phyloP scores from a whole-genome alignment of 64 coral and sea anemone species.

The Exaiptasia diaphana region DNA sequence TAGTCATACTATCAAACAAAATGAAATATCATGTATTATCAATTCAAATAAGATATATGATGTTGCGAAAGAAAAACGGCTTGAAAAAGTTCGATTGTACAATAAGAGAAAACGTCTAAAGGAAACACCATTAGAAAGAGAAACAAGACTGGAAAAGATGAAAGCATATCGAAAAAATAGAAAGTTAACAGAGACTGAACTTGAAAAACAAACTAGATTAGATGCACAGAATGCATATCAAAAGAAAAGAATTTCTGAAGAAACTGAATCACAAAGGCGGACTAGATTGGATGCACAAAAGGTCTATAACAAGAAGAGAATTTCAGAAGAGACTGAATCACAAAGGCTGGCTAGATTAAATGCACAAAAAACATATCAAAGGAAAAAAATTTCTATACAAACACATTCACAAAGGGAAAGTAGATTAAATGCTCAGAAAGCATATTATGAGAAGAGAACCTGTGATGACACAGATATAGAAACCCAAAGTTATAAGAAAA shows the following conservation, averaged over 20 bases:
- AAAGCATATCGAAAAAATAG: not conserved
- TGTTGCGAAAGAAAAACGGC: slow-evolving; percentile 11
- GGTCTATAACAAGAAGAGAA: not conserved
- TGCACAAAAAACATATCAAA: not conserved
- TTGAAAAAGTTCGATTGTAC: slow-evolving; percentile 25
- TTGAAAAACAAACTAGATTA: slow-evolving; percentile 12
- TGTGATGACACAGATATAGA: not conserved
- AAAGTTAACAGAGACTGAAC: slow-evolving; percentile 10
- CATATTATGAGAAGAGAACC: not conserved
- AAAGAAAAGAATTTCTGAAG: slow-evolving; percentile 10
- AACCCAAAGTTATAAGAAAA: not conserved
- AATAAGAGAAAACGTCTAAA: slow-evolving; percentile 8
- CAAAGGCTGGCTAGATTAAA: slow-evolving; percentile 9
- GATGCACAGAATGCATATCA: slow-evolving; percentile 18
- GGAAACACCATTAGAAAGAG: slow-evolving; percentile 8
- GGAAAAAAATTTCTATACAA: not conserved
- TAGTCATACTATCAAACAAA: not conserved
- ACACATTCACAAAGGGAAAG: not conserved
- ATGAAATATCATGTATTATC: not conserved
- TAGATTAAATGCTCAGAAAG: slow-evolving; percentile 16
- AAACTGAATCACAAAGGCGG: not conserved
- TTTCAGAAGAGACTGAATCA: slow-evolving; percentile 32
- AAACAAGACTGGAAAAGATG: slow-evolving; percentile 9
- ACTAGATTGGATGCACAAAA: not conserved
- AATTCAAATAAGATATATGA: not conserved